These are phyloP conservation scores for Eleutherodactylus coqui DNA, from an alignment of 2,797 vertebrate genomes.

Conservation along the genomic window DNA sequence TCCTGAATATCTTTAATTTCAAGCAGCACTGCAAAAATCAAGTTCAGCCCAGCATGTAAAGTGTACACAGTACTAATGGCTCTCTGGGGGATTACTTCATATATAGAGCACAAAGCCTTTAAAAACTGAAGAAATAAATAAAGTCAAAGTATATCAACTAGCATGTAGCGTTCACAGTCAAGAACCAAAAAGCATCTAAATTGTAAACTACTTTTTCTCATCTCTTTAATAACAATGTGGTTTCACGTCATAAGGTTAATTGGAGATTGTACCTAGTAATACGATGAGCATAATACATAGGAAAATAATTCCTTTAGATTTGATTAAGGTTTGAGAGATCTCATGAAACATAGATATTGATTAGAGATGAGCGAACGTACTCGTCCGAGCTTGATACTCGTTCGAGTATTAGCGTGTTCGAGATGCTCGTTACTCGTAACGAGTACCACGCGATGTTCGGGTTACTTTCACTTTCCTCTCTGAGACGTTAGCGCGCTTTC, in stretches of 20 bases:
- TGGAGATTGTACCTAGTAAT: not conserved
- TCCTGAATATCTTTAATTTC: not conserved
- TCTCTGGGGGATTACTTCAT: not conserved
- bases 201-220: not conserved
- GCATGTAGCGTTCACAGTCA: not conserved
- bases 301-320: not conserved
- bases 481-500: no score
- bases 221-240: not conserved
- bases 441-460: no score
- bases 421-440: no score
- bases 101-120: not conserved
- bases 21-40: not conserved
- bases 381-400: no score
- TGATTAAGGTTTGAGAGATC: not conserved
- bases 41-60: not conserved
- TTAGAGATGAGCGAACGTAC: no score
- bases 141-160: not conserved
- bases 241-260: not conserved
- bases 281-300: not conserved
- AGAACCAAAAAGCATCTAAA: not conserved
- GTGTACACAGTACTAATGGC: not conserved
- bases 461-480: no score
- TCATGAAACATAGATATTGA: no score
- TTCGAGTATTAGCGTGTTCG: no score
- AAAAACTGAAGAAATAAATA: not conserved